Evolutionary conservation across 2,888 invertebrate species (phyloP).

Genomic region (Nemapogon koenigi): DNA sequence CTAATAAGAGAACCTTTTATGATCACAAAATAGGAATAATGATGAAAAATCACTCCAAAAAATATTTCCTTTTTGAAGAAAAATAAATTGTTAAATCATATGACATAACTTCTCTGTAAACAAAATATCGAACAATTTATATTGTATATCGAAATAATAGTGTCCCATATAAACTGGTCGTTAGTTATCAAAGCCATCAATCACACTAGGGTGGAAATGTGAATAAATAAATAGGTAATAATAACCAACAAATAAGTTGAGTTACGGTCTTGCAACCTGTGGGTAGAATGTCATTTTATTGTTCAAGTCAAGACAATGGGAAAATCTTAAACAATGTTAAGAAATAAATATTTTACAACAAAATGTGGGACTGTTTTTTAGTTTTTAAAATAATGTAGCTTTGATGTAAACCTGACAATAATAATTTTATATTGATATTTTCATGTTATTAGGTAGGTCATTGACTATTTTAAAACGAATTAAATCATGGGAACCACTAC

Average conservation of each 20-base stretch:
- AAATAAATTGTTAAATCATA: background rate
- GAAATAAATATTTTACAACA: no score
- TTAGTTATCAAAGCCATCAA: slow-evolving; percentile 11
- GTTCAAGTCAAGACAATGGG: no score
- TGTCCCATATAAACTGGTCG: slow-evolving; percentile 6
- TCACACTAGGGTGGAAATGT: slow-evolving; percentile 1
- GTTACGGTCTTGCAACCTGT: background rate
- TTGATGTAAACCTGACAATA: no score
- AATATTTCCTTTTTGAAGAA: background rate
- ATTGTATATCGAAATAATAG: slow-evolving; percentile 8
- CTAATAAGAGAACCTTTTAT: background rate
- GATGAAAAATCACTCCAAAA: background rate
- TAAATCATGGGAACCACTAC: no score
- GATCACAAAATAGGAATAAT: background rate
- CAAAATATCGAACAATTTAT: background rate
- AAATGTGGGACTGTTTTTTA: no score
- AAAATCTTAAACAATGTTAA: no score
- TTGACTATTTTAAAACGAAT: no score
- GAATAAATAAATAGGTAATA: slow-evolving; percentile 7
- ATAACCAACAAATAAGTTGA: background rate
- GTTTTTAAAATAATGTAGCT: no score
- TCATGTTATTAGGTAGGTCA: no score
- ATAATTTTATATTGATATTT: no score
- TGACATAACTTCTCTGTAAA: background rate
- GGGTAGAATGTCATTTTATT: no score